Percentiles rank a stretch among this genome's conserved stretches.
These are phyloP conservation scores for Ellobium chinense DNA, from an alignment of 2,888 invertebrate genomes.

Conservation along the genomic window DNA sequence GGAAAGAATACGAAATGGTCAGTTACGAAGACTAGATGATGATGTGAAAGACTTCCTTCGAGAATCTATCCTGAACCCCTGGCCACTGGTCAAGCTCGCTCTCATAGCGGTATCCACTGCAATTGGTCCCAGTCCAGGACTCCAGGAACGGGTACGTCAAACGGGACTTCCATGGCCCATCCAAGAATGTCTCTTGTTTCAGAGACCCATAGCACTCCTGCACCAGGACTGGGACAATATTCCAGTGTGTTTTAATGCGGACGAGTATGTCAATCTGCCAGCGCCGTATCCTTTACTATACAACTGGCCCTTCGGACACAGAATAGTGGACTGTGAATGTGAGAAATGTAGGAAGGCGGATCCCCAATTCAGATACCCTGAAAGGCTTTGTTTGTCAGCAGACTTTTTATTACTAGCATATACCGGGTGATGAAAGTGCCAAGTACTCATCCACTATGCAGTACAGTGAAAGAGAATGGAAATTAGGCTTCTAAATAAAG, in stretches of 20 bases:
- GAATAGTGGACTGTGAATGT: not conserved
- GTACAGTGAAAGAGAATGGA: too few relatives aligned
- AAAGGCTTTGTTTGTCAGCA: too few relatives aligned
- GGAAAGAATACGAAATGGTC: too few relatives aligned
- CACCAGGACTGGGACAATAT: not conserved
- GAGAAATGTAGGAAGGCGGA: not conserved
- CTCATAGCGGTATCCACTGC: not conserved
- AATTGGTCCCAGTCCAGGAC: not conserved
- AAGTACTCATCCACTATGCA: too few relatives aligned
- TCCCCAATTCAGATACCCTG: too few relatives aligned
- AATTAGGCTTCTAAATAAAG: too few relatives aligned
- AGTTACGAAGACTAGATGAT: too few relatives aligned
- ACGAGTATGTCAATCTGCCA: not conserved
- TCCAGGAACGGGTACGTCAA: not conserved
- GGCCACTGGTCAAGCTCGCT: not conserved
- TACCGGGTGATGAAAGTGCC: too few relatives aligned
- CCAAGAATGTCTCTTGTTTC: not conserved
- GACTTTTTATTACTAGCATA: too few relatives aligned
- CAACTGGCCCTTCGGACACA: not conserved
- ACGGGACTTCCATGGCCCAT: not conserved
- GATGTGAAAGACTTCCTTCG: too few relatives aligned
- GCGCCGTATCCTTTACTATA: not conserved
- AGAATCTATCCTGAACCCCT: not conserved
- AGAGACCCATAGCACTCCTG: not conserved
- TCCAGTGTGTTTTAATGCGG: not conserved